Conservation (phyloP, 2,797 vertebrate species). For the Centroberyx gerrardi region DNA sequence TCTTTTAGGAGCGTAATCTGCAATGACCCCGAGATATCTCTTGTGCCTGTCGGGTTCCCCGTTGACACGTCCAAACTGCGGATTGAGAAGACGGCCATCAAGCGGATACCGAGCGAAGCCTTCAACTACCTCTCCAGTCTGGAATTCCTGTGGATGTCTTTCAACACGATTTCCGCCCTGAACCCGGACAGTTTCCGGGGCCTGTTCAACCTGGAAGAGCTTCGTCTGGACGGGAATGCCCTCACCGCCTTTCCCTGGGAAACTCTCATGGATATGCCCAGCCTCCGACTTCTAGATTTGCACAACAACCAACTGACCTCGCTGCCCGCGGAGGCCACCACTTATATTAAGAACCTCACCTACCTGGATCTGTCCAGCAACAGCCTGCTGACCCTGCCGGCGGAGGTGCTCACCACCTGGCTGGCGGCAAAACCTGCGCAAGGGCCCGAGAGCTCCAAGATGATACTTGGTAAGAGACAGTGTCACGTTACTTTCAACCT, state of each 20-base stretch:
- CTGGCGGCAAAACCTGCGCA: conserved; percentile 85
- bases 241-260: conserved; percentile 94
- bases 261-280: conserved; percentile 90
- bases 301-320: conserved; percentile 94
- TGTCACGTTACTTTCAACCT: not conserved
- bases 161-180: conserved; percentile 91
- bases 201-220: conserved; percentile 90
- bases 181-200: conserved; percentile 89
- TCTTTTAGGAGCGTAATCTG: conserved; percentile 92
- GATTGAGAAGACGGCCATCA: conserved; percentile 95
- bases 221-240: conserved; percentile 93
- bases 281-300: conserved; percentile 93
- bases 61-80: conserved; percentile 92
- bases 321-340: conserved; percentile 89
- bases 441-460: conserved; percentile 89
- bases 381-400: conserved; percentile 91
- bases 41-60: conserved; percentile 92
- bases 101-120: conserved; percentile 91
- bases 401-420: conserved; percentile 91
- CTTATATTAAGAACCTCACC: conserved; percentile 91
- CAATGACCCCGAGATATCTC: conserved; percentile 94
- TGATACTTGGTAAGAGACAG: conserved; percentile 92
- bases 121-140: conserved; percentile 90
- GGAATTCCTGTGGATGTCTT: conserved; percentile 98
- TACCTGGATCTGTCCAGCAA: conserved; percentile 98